Base-by-base conservation (phyloP, 1,140 invertebrate genomes). In the Ericerus pela region DNA sequence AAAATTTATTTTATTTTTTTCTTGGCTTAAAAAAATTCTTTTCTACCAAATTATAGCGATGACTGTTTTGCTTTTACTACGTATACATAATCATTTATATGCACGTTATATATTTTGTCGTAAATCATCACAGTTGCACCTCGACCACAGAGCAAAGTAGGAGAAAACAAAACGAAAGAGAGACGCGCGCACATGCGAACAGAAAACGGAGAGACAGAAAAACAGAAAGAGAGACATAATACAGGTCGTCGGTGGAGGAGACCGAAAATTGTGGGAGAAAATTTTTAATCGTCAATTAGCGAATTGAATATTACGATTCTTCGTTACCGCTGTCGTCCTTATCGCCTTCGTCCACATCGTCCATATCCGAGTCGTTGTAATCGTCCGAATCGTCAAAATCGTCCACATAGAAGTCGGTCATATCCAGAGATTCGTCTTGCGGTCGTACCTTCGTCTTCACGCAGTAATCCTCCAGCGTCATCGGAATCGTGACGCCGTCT, bases 391-490 rank as follows among this genome's bases (percentile, higher is more conserved):
- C 72, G 64, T 82, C 81, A 67, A 91, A 92, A 66, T 93, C 88
- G 71, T 94, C 89, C 66, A 94, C 89, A 69, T 93, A 92, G 70
- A 91, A 91, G 67, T 91, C 88, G 52, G 85, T 86, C 82, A 88
- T 86, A 70, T 91, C 88, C 36, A 86, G 69, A 64, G 80, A 75
- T 26, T 84, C 81, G 61, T 84, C 83, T 58, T 79, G 79, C 11
- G 79, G 82, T 75, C 84, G 88, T 62, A 80, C 81, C 67, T 80
- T 81, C 12, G 88, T 87, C 69, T 95, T 95, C 64, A 96, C 88
- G 69, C 90, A 92, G 71, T 99, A 99, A 71, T 99, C 96, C 76
- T 99, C 94, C 65, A 99, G 72, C 1, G 96, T 99, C 56, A 89
- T 80, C 27, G 96, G 96, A 58, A 99, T 95, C 27, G 85, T 84